Conservation (phyloP, 2,888 invertebrate species). For the Apotomis betuletana region DNA sequence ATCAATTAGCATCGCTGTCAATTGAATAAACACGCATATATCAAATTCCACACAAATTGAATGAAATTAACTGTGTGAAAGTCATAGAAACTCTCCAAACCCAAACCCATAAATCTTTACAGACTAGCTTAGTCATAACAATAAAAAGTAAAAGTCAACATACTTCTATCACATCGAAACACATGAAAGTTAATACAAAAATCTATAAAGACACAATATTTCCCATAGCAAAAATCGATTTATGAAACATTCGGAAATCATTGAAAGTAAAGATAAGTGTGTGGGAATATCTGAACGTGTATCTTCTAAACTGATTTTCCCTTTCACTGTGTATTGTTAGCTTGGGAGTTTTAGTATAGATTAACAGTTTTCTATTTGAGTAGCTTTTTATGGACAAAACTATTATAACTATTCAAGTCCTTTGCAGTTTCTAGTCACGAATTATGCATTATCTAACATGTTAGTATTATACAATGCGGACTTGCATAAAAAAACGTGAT, state of each 20-base stretch:
- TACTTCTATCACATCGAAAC: neutral
- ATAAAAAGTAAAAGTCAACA: neutral
- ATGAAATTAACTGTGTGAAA: too few relatives aligned
- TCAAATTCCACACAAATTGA: too few relatives aligned
- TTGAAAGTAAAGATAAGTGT: conserved; percentile 16
- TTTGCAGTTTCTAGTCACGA: too few relatives aligned
- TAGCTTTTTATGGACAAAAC: neutral
- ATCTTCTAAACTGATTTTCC: conserved; percentile 23
- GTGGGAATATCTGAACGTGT: conserved; percentile 3
- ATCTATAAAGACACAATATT: neutral
- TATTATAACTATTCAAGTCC: too few relatives aligned
- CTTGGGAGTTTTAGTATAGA: conserved; percentile 5
- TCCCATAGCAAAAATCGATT: conserved; percentile 34
- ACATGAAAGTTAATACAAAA: neutral
- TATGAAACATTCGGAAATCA: conserved; percentile 13
- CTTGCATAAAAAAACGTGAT: too few relatives aligned
- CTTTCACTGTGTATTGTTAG: conserved; percentile 25
- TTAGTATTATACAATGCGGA: too few relatives aligned
- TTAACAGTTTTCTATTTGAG: conserved; percentile 13
- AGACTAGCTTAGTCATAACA: neutral
- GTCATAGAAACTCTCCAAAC: too few relatives aligned
- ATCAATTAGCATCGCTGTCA: too few relatives aligned
- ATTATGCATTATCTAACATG: too few relatives aligned
- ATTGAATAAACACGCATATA: too few relatives aligned
- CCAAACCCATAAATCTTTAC: too few relatives aligned